These are phyloP conservation scores for Pempheris klunzingeri DNA, from an alignment of 2,797 vertebrate genomes.

Conservation along the genomic window DNA sequence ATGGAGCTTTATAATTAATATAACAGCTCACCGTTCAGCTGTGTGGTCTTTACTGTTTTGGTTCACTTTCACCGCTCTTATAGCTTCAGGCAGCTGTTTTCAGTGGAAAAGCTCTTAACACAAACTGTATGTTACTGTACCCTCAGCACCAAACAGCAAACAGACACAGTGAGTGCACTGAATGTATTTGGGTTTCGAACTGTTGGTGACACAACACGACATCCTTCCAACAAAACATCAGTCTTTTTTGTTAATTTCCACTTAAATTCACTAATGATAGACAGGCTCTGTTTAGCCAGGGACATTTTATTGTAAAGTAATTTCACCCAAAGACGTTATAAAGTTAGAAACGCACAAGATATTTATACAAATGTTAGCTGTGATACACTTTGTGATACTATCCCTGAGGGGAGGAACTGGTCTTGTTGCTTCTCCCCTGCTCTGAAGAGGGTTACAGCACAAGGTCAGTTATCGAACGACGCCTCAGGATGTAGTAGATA, in stretches of 20 bases:
- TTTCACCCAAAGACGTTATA: conserved; percentile 16
- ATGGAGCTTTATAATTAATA: too few species aligned
- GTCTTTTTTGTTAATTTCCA: not conserved
- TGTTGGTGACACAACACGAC: not conserved
- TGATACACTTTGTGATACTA: conserved; percentile 27
- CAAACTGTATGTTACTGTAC: too few species aligned
- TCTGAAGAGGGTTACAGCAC: conserved; percentile 45
- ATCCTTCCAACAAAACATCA: not conserved
- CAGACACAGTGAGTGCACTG: not conserved
- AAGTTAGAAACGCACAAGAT: conserved; percentile 14
- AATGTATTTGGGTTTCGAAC: not conserved
- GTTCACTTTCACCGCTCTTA: too few species aligned
- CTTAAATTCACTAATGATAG: not conserved
- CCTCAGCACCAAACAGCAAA: too few species aligned
- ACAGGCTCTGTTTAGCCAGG: not conserved
- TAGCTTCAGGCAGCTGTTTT: too few species aligned
- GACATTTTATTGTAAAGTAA: conserved; percentile 6
- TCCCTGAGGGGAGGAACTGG: conserved; percentile 44
- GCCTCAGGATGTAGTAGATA: conserved; percentile 39
- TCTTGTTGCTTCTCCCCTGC: conserved; percentile 29
- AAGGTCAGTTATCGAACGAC: conserved; percentile 55
- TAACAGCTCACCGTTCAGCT: too few species aligned
- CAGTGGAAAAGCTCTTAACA: too few species aligned
- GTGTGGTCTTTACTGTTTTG: too few species aligned
- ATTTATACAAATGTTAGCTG: conserved; percentile 37